A percentile compares a stretch with the other conserved stretches of the same genome.
Evolutionary conservation across 2,888 invertebrate species (phyloP).

Genomic region (Bhutanitis thaidina): DNA sequence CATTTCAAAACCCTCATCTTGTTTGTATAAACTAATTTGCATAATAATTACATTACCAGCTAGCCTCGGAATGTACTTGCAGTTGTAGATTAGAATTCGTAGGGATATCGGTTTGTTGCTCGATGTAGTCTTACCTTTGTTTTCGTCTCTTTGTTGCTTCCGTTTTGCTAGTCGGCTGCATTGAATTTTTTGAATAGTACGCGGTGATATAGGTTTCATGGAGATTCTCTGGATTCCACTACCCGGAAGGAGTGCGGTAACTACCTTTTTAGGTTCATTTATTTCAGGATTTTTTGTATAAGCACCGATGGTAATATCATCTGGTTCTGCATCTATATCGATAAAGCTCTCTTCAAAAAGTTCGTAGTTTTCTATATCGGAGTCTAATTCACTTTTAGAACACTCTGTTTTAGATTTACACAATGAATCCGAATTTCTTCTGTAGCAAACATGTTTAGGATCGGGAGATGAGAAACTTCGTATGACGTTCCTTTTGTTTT

Average conservation of each 20-base stretch:
- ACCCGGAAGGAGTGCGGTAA: conserved; percentile 62
- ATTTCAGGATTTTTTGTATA: conserved; percentile 53
- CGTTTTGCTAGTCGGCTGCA: conserved; percentile 48
- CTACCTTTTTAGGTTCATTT: conserved; percentile 59
- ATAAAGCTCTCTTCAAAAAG: conserved; percentile 65
- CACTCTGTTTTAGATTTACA: conserved; percentile 56
- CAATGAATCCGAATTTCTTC: conserved; percentile 58
- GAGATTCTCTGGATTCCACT: conserved; percentile 66
- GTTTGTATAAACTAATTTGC: conserved; percentile 11
- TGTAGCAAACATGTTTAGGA: conserved; percentile 50
- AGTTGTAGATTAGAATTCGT: conserved; percentile 4
- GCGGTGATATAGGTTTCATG: conserved; percentile 53
- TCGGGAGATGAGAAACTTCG: conserved; percentile 69
- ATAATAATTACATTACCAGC: conserved; percentile 11
- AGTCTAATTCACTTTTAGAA: conserved; percentile 62
- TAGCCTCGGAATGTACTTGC: neutral
- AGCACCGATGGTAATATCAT: conserved; percentile 45
- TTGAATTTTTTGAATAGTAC: conserved; percentile 46
- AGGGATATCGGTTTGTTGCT: conserved; percentile 6
- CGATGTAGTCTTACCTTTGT: conserved; percentile 46
- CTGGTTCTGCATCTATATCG: conserved; percentile 68
- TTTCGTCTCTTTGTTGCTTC: conserved; percentile 45
- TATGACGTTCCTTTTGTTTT: conserved; percentile 50
- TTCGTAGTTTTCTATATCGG: conserved; percentile 67
- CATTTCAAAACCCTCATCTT: conserved; percentile 5